phyloP scores from a whole-genome alignment of 2,888 invertebrate species.

The Drosophila leonis region DNA sequence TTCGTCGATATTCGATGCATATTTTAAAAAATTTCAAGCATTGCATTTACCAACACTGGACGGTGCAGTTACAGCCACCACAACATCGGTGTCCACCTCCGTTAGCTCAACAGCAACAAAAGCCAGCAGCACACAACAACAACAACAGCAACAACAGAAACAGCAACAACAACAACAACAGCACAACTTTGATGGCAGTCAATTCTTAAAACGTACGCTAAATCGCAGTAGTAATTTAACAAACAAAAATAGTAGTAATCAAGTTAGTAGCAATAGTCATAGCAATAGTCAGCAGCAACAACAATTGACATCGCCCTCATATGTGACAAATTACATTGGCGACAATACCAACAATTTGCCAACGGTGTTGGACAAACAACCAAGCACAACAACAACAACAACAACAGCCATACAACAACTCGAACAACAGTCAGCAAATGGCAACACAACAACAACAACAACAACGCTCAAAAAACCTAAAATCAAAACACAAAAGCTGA shows the following conservation, averaged over 20 bases:
- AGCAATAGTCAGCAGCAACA: constrained; percentile 57
- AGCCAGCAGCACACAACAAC: constrained; percentile 37
- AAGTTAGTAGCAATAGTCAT: constrained; percentile 66
- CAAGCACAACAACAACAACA: constrained; percentile 53
- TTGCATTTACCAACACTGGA: constrained; percentile 75
- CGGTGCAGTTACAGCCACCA: constrained; percentile 60
- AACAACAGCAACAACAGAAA: constrained; percentile 28
- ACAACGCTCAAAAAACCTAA: constrained; percentile 72
- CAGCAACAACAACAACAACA: constrained; percentile 33
- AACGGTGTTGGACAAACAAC: constrained; percentile 67
- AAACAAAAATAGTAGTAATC: constrained; percentile 70
- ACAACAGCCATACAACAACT: constrained; percentile 30
- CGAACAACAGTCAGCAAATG: constrained; percentile 26
- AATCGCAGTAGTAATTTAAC: constrained; percentile 72
- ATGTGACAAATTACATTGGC: constrained; percentile 86
- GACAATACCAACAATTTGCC: constrained; percentile 84
- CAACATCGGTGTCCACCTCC: constrained; percentile 64
- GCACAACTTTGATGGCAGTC: constrained; percentile 68
- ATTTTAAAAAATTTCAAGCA: constrained; percentile 83
- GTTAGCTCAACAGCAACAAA: constrained; percentile 53
- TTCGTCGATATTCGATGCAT: constrained; percentile 82
- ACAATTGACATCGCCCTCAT: constrained; percentile 78
- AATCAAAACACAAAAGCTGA: constrained; percentile 84
- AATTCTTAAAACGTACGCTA: constrained; percentile 83
- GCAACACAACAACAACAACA: constrained; percentile 44